Base-by-base conservation (phyloP, 2,113 vertebrate species). In the Spilogale gracilis region DNA sequence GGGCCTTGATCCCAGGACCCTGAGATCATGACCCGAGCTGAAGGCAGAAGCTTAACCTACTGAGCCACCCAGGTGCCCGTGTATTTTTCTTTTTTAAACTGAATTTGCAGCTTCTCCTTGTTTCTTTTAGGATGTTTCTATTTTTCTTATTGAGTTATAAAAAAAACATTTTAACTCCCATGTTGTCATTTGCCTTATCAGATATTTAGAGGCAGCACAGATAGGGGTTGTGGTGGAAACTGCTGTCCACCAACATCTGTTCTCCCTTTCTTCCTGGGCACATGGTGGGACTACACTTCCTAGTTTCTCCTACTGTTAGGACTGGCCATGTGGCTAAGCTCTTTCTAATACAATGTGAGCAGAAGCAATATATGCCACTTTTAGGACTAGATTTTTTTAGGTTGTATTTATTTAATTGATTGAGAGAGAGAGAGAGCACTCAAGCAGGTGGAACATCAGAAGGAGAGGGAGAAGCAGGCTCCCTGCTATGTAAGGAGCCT, bases 71-170 rank as follows among this genome's bases (percentile, higher is more conserved):
- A n/a, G n/a, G n/a, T n/a, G n/a, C n/a, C n/a, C n/a, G n/a, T n/a
- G 2, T 80, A 88, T 80, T n/a, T 88, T 43, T 71, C 73, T 80
- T 60, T 48, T 58, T 90, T 63, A 89, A 93, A 79, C 25, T 32
- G 14, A 54, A 65, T 54, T 67, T 80, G 25, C n/a, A 79, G 50
- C 1, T 63, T 85, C 71, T 96, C 45, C 14, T 48, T 63, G 69
- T 80, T 96, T 93, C 48, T 56, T 92, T 73, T 30, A 74, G 20
- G n/a, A 92, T 71, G 38, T 63, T 74, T 83, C 76, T 61, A 63
- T 85, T 92, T 95, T 95, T 89, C 91, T 83, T 95, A 74, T 1
- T 85, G 79, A 93, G 38, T 95, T 86, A 69, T 25, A n/a, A n/a
- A n/a, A 93, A 58, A 45, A 89, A 67, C 5, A 48, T 13, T 85